Base-by-base conservation (phyloP, 2,113 vertebrate species). In the Columba livia region DNA sequence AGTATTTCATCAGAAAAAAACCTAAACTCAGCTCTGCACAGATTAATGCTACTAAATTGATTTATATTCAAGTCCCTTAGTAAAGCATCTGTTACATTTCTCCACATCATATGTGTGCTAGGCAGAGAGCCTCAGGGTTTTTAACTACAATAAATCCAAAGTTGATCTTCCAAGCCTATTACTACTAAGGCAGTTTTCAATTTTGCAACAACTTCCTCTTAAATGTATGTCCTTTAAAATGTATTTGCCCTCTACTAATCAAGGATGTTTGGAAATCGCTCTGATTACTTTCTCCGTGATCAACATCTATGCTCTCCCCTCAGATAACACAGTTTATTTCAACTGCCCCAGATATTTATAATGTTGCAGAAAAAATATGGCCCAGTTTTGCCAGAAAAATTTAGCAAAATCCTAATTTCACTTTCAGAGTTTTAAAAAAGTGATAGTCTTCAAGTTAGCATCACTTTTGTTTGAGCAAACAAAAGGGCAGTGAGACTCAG, bases 11-110 rank as follows among this genome's bases (percentile, higher is more conserved):
- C 32, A 75, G 72, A 31, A 89, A 60, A 82, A 79, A 54, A 40
- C 40, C 15, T 50, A 20, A 13, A 5, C 32, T 89, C 17, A 60
- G 34, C 72, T 83, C 75, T 74, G 72, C 65, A 60, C 65, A 90
- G 72, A 90, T 80, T 89, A 94, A 82, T 77, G 60, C 51, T 92
- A 38, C 80, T 78, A 13, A 74, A 5, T 64, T 96, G 86, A 93
- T 94, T 93, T 92, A 80, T 67, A 93, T 94, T 93, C 91, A 42
- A 40, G 80, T 42, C 91, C 69, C 72, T 81, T 4, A n/a, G 72
- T 74, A 79, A 60, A 93, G 91, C 90, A 96, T 92, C 90, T 96
- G 95, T 80, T 96, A 42, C n/a, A 5, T 84, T 90, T 89, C 80
- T 64, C 73, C 73, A 9, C 26, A 92, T 93, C 94, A 47, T 82